Conservation (phyloP, 1,140 invertebrate genomes). For the Drusus annulatus region DNA sequence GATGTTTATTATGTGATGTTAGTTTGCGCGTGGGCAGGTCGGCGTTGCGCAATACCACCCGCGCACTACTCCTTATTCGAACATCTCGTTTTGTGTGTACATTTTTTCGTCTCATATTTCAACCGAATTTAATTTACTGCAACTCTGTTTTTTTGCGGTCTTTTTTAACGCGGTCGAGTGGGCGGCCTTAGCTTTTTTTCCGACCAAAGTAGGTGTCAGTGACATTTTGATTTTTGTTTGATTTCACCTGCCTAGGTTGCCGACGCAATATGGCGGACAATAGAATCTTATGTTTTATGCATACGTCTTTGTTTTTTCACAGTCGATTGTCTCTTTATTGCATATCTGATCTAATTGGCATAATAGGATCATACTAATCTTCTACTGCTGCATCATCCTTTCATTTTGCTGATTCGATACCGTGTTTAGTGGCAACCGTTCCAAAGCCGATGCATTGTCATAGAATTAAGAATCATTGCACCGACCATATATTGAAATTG, state of each 20-base stretch:
- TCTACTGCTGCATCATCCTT: too few relatives aligned
- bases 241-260: slow-evolving; percentile 41
- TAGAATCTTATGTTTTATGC: slow-evolving; percentile 31
- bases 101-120: slow-evolving; percentile 41
- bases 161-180: slow-evolving; percentile 42
- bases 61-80: slow-evolving; percentile 41
- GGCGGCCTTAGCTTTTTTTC: slow-evolving; percentile 42
- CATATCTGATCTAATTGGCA: slow-evolving; percentile 18
- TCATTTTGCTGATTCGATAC: too few relatives aligned
- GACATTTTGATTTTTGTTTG: slow-evolving; percentile 51
- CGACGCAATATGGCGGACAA: slow-evolving; percentile 20
- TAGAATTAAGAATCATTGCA: too few relatives aligned
- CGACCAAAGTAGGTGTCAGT: slow-evolving; percentile 53
- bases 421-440: too few relatives aligned
- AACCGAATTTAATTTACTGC: slow-evolving; percentile 42
- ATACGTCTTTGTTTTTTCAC: slow-evolving; percentile 30
- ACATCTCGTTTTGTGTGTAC: slow-evolving; percentile 45
- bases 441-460: too few relatives aligned
- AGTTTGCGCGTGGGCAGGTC: slow-evolving; percentile 23
- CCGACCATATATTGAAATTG: too few relatives aligned
- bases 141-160: slow-evolving; percentile 43
- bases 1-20: slow-evolving; percentile 29
- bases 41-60: slow-evolving; percentile 49
- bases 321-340: slow-evolving; percentile 10
- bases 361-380: not conserved